Evolutionary conservation across 2,888 invertebrate genomes (phyloP), one percentile per base, ranked within the genome.

Genomic region (Schizotus pectinicornis): DNA sequence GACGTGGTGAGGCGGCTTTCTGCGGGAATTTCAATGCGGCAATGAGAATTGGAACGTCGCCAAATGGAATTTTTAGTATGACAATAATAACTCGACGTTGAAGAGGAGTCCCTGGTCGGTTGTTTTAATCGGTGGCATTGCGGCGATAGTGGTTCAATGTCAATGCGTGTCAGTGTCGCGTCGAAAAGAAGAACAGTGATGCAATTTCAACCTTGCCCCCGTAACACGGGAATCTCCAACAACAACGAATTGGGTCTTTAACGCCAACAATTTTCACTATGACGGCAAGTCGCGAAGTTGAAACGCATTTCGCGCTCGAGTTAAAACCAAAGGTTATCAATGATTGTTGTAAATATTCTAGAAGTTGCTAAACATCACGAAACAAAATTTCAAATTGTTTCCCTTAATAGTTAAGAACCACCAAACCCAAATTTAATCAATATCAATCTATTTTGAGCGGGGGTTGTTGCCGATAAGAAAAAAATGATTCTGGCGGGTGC

Each of bases 1-100:
- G 5, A 22, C 2, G 22, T 22, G 5, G 22, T n/a, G 5, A 22
- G 13, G 49, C 37, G 52, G 36, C 11, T 12, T n/a, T 43, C 32
- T 49, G 31, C 30, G n/a, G 32, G 49, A 49, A 49, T 39, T 49
- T 49, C 30, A 50, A 50, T 41, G 22, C 34, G 14, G 41, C 34
- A 32, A 22, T 22, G 22, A 3, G 34, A 33, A 11, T 34, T 13
- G 36, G 41, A 37, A 41, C 6, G 34, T n/a, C 9, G 42, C 51
- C 42, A 51, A 9, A 43, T 42, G 13, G 22, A 11, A 11, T 31
- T 32, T n/a, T 38, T 49, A 31, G 36, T 48, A 37, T 37, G 11
- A 5, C 22, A 32, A 12, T 32, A 38, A 12, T 12, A 39, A 11
- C 9, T 39, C 12, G n/a, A 22, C 5, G 22, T 22, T 22, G 22